Evolutionary conservation across 2,113 vertebrate species (phyloP), one percentile per base, ranked within the genome.

Genomic region (Thamnaconus septentrionalis): DNA sequence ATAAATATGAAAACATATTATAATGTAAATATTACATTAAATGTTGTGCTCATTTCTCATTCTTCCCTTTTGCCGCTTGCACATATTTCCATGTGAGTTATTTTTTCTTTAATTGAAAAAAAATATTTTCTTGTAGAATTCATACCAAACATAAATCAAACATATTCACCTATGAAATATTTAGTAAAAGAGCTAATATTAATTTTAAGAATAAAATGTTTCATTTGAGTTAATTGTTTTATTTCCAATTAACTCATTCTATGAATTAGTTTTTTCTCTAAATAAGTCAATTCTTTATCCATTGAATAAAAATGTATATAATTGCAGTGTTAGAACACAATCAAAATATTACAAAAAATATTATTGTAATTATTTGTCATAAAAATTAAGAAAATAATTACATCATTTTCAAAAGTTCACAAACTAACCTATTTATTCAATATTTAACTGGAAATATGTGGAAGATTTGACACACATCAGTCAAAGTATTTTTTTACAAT

Each of bases 201-300:
- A 73, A 84, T 88, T 89, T 64, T 75, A 61, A 65, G 53, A 55
- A 42, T 56, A 0, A 82, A 82, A 76, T 78, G 49, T 43, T 81
- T 49, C 6, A 67, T 69, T 72, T 82, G 54, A 75, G 76, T 75
- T 0, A 0, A n/a, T 7, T 72, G 1, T 5, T 70, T 85, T 56
- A 40, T 11, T 52, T 8, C 3, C n/a, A 75, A 81, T 83, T 53
- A 80, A 83, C 75, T 83, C 73, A 61, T 70, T 71, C n/a, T 61
- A 3, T 65, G 7, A 18, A 56, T 64, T 66, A 4, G 56, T 69
- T 64, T 59, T 11, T 57, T 6, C 41, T 8, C 18, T 31, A 31
- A 40, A 63, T 53, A 18, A 31, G 41, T 3, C n/a, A 50, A 40
- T 18, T 66, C 45, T 51, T 48, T 4, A 53, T 1, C n/a, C 2